Evolutionary conservation across 2,113 vertebrate genomes (phyloP), one percentile per base, ranked within the genome.

Genomic region (Menura novaehollandiae): DNA sequence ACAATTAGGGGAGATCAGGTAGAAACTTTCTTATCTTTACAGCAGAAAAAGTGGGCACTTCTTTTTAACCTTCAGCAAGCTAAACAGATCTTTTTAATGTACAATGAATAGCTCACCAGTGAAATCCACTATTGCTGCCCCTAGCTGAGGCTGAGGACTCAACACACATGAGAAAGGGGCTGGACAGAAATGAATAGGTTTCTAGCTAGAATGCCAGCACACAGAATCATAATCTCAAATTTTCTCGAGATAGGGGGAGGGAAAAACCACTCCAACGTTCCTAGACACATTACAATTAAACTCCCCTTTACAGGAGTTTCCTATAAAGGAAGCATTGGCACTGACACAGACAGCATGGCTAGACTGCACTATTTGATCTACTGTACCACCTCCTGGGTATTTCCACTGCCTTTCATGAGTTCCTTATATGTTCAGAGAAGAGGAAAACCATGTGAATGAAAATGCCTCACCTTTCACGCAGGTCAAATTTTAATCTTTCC

Each of bases 401-500:
- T 80, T 88, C 51, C 51, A 35, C 39, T 87, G 63, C 23, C 74
- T 91, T 92, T 86, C 86, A 79, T 15, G 35, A 87, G 41, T 7
- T 81, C 37, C 63, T 87, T 72, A 2, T 10, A 46, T 13, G 37
- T 59, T 86, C 67, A 63, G 55, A 75, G 51, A 91, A 63, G 18
- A 84, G 49, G n/a, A 89, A 91, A 92, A 62, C 23, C 60, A 88
- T 0, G 6, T 37, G 88, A 83, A 74, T 24, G 43, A 90, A 77
- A 83, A 71, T 19, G 41, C 35, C 35, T 79, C 43, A 43, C 77
- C 68, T 92, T 89, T 91, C 91, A 82, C 4, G 9, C 49, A 88
- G 82, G 87, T 91, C 64, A 96, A 92, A 80, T 85, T 92, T 81
- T 78, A 71, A 95, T 71, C 71, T 93, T 94, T 68, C 56, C 44